A percentile compares a stretch with the other conserved stretches of the same genome.
These are phyloP conservation scores for Lethrus apterus DNA, from an alignment of 1,140 invertebrate genomes.

Conservation along the genomic window DNA sequence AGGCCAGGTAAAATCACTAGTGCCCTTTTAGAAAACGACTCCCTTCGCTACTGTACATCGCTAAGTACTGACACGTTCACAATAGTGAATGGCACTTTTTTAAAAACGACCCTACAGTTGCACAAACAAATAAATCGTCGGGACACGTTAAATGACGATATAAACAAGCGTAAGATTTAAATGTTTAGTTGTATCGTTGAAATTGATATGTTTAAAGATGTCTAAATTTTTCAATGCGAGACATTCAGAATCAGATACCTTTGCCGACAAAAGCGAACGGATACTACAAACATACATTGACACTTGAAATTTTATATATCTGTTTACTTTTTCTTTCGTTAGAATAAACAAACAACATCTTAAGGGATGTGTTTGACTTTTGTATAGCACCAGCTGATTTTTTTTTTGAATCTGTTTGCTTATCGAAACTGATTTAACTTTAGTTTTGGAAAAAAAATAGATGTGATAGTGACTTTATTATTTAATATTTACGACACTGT, in stretches of 20 bases:
- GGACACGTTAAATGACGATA: no score
- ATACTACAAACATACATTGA: slow-evolving; percentile 33
- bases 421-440: no score
- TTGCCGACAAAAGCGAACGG: slow-evolving; percentile 26
- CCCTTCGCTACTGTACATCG: slow-evolving; percentile 30
- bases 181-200: slow-evolving; percentile 10
- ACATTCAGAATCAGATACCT: slow-evolving; percentile 25
- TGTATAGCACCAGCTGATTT: no score
- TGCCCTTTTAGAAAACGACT: slow-evolving; percentile 28
- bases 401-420: no score
- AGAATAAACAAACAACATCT: no score
- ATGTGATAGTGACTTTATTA: no score
- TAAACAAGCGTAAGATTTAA: background rate
- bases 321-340: no score
- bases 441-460: no score
- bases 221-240: slow-evolving; percentile 25
- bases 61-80: slow-evolving; percentile 35
- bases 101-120: slow-evolving; percentile 21
- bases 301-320: no score
- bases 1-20: slow-evolving; percentile 32
- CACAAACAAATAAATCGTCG: slow-evolving; percentile 21
- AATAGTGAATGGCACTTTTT: slow-evolving; percentile 34
- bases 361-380: no score
- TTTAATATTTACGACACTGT: no score
- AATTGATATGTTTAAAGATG: slow-evolving; percentile 36